A percentile compares a stretch with the other conserved stretches of the same genome.
These are phyloP conservation scores for Cossypha niveicapilla DNA, from an alignment of 2,797 vertebrate genomes.

Conservation along the genomic window DNA sequence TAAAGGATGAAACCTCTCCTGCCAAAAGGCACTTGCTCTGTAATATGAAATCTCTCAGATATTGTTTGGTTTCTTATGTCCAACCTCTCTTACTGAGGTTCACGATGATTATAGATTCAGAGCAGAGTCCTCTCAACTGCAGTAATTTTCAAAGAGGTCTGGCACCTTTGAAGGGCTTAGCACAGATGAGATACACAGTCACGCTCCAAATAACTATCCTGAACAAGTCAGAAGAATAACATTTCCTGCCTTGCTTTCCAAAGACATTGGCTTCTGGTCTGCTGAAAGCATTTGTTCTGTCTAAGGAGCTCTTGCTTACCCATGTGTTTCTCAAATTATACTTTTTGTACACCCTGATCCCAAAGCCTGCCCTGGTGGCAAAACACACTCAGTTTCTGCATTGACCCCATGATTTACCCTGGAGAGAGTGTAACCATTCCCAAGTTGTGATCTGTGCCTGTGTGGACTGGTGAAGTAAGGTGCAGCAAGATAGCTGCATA, in stretches of 20 bases:
- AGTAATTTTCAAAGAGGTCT: neutral
- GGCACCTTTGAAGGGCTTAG: neutral
- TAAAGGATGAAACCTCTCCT: neutral
- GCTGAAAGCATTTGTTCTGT: constrained; percentile 1
- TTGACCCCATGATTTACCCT: neutral
- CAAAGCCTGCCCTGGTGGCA: neutral
- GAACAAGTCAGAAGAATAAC: neutral
- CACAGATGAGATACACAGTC: neutral
- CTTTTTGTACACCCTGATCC: neutral
- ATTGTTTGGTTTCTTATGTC: neutral
- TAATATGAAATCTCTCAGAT: neutral
- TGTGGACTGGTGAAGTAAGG: neutral
- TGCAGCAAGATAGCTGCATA: neutral
- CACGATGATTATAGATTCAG: neutral
- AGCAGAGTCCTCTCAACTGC: neutral
- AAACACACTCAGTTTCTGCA: neutral
- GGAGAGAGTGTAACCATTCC: neutral
- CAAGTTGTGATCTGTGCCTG: neutral
- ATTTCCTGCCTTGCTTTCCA: constrained; percentile 13
- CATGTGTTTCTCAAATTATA: neutral
- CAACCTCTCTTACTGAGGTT: neutral
- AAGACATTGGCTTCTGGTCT: neutral
- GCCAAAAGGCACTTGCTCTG: neutral
- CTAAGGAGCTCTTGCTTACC: neutral
- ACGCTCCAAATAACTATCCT: neutral